Evolutionary conservation across 2,888 invertebrate genomes (phyloP).

Genomic region (Mimachlamys varia): DNA sequence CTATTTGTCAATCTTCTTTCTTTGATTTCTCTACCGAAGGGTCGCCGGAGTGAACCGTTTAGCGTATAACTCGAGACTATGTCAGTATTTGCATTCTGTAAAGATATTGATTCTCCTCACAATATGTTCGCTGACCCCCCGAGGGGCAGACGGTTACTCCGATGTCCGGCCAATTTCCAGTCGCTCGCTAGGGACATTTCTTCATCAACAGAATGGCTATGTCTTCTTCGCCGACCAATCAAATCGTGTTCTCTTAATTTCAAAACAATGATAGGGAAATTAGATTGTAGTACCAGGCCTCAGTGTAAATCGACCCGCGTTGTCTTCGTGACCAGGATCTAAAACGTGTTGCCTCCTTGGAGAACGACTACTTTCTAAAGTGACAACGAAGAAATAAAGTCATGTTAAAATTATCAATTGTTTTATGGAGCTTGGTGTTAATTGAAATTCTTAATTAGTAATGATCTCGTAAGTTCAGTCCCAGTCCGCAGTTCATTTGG

Average conservation of each 20-base stretch:
- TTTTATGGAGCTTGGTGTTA: slow-evolving; percentile 21
- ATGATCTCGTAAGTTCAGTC: slow-evolving; percentile 21
- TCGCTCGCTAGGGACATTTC: slow-evolving; percentile 43
- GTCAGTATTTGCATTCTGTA: slow-evolving; percentile 32
- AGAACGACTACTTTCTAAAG: slow-evolving; percentile 29
- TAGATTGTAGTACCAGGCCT: slow-evolving; percentile 44
- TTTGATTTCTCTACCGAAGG: slow-evolving; percentile 29
- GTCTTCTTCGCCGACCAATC: slow-evolving; percentile 42
- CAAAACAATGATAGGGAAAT: slow-evolving; percentile 47
- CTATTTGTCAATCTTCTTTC: slow-evolving; percentile 23
- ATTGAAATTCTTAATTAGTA: slow-evolving; percentile 31
- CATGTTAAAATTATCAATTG: slow-evolving; percentile 36
- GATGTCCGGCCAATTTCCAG: slow-evolving; percentile 44
- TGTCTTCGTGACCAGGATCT: slow-evolving; percentile 45
- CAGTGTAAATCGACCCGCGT: slow-evolving; percentile 44
- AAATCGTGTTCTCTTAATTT: slow-evolving; percentile 45
- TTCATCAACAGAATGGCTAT: slow-evolving; percentile 39
- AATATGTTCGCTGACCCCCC: slow-evolving; percentile 29
- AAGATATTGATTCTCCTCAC: slow-evolving; percentile 6
- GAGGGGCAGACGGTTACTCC: slow-evolving; percentile 28
- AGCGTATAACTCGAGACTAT: slow-evolving; percentile 33
- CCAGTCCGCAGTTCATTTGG: neutral
- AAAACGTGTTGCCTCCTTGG: slow-evolving; percentile 44
- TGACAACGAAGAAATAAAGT: slow-evolving; percentile 21
- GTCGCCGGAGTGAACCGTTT: neutral